A percentile compares a stretch with the other conserved stretches of the same genome.
Conservation (phyloP, 2,888 invertebrate species). For the Cecidostiba fungosa region DNA sequence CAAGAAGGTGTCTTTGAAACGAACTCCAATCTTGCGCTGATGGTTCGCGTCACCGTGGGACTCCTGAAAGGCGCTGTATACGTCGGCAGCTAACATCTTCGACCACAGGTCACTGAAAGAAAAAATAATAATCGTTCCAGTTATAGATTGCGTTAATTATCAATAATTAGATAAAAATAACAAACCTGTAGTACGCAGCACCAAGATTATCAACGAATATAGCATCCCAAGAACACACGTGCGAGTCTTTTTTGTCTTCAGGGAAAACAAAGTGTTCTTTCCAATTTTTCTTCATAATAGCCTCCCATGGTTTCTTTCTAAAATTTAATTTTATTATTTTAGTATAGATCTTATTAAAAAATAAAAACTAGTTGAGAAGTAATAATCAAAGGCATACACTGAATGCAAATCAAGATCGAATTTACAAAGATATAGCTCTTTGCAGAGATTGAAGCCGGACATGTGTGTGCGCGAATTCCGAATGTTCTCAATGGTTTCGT, state of each 20-base stretch:
- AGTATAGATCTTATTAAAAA: neutral
- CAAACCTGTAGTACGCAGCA: slow-evolving; percentile 89
- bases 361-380: slow-evolving; percentile 43
- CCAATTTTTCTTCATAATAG: slow-evolving; percentile 90
- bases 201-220: slow-evolving; percentile 92
- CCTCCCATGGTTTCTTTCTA: slow-evolving; percentile 90
- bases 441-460: slow-evolving; percentile 89
- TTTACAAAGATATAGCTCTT: slow-evolving; percentile 90
- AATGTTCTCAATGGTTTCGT: slow-evolving; percentile 85
- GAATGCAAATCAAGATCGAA: slow-evolving; percentile 92
- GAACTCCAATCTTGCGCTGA: slow-evolving; percentile 84
- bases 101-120: slow-evolving; percentile 90
- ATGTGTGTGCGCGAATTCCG: slow-evolving; percentile 86
- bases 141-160: slow-evolving; percentile 12
- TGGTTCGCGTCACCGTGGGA: slow-evolving; percentile 80
- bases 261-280: slow-evolving; percentile 89
- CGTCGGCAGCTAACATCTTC: slow-evolving; percentile 93
- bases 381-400: slow-evolving; percentile 79
- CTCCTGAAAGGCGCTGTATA: slow-evolving; percentile 92
- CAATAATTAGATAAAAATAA: slow-evolving; percentile 19
- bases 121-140: neutral
- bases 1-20: slow-evolving; percentile 92
- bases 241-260: slow-evolving; percentile 89
- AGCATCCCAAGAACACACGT: slow-evolving; percentile 91
- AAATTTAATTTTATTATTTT: slow-evolving; percentile 35